Base-by-base conservation (phyloP, 2,888 invertebrate species). In the Parnassius apollo region DNA sequence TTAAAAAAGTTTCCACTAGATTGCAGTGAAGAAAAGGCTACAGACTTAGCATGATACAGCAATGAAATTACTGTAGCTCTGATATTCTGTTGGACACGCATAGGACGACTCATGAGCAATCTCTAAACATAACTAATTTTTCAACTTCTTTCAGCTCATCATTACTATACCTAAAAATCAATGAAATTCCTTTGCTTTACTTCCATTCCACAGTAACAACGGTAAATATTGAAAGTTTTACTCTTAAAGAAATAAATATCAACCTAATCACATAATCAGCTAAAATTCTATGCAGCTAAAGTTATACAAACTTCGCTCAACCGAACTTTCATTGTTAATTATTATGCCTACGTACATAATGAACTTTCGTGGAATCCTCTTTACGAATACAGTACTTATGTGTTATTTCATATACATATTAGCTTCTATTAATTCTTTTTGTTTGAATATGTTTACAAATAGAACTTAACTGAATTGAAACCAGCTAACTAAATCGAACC, bases 301-400 rank as follows among this genome's bases (percentile, higher is more conserved):
- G 49, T 50, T 50, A 13, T 10, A 35, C 44, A 18, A 46, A 53
- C 46, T 52, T 59, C 13, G 22, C 59, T 22, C 25, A 12, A 44
- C 42, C 22, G 50, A 51, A 52, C 52, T 52, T 52, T 45, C 13
- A 44, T 59, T 52, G 53, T 59, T 58, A 51, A 52, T 52, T 35
- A 50, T 35, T 3, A 25, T 25, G 35, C 35, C 7, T 35, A 35
- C 35, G 7, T 35, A 35, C 42, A 9, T 35, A n/a, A 11, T 42
- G 9, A 57, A 57, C 48, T 49, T 49, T 49, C 35, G 50, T 22
- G 42, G 25, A 35, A 46, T 35, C 48, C 22, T 42, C n/a, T 50
- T 22, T 12, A 9, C 12, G 4, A 49, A 57, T 42, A 25, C 44
- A 42, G 13, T 54, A 13, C 35, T 35, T 4, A 35, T 35, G 44